Evolutionary conservation across 1,140 invertebrate genomes (phyloP).

Genomic region (Brachionus asplanchnoidis): DNA sequence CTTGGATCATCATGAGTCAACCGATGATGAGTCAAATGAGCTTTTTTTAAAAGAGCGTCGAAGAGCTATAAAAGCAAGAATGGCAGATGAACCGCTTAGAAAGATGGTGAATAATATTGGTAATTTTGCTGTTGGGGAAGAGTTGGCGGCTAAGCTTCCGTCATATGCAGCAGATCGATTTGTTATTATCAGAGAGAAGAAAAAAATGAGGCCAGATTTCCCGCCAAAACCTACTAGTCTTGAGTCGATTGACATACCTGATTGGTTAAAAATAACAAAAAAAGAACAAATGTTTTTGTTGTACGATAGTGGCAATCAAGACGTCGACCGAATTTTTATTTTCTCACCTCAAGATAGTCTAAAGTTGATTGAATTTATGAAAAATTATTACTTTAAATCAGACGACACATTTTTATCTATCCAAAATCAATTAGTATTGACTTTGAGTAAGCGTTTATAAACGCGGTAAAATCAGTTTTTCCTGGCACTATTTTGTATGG

Average conservation of each 20-base stretch:
- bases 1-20: neutral
- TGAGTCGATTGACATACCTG: neutral
- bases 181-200: conserved; percentile 15
- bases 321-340: neutral
- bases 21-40: neutral
- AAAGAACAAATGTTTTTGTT: neutral
- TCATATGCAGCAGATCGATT: conserved; percentile 26
- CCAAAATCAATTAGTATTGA: neutral
- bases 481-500: neutral
- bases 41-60: conserved; percentile 6
- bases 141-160: neutral
- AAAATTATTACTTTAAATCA: neutral
- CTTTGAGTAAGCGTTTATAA: neutral
- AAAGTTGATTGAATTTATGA: neutral
- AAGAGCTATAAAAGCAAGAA: neutral
- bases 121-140: neutral
- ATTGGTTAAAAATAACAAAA: neutral
- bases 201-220: neutral
- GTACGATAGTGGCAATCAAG: neutral
- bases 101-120: neutral
- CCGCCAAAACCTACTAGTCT: neutral
- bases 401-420: neutral
- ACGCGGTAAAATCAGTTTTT: neutral
- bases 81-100: conserved; percentile 3
- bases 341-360: neutral